Evolutionary conservation across 2,797 vertebrate species (phyloP).

Genomic region (Gephyroberyx darwinii): DNA sequence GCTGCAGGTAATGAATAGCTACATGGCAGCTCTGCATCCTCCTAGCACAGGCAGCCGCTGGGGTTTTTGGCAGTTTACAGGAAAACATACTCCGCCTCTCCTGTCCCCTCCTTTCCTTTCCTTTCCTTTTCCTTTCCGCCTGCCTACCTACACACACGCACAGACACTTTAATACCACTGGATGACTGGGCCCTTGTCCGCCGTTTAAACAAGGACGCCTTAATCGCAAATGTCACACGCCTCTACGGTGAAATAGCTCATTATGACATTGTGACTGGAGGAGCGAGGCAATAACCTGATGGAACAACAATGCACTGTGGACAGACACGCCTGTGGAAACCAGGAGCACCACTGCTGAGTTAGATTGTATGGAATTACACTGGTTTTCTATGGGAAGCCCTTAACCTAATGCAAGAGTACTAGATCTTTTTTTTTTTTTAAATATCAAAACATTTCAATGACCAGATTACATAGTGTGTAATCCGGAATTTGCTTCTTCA

Average conservation of each 20-base stretch:
- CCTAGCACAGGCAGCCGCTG: conserved; percentile 8
- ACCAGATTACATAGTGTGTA: too few relatives aligned
- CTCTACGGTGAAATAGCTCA: conserved; percentile 32
- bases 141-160: conserved; percentile 33
- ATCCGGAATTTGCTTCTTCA: too few relatives aligned
- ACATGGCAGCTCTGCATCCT: background rate
- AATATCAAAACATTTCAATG: too few relatives aligned
- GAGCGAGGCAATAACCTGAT: background rate
- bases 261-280: conserved; percentile 38
- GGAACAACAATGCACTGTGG: conserved; percentile 20
- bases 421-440: too few relatives aligned
- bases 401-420: too few relatives aligned
- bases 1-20: conserved; percentile 38
- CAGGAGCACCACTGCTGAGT: conserved; percentile 6
- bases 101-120: conserved; percentile 20
- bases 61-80: conserved; percentile 16
- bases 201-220: conserved; percentile 22
- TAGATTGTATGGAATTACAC: background rate
- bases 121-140: conserved; percentile 17
- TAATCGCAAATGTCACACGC: conserved; percentile 29
- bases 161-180: conserved; percentile 22
- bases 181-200: conserved; percentile 35
- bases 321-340: background rate
- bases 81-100: conserved; percentile 36
- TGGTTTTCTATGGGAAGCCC: too few relatives aligned